Percentiles rank a stretch among this genome's conserved stretches.
Evolutionary conservation across 1,140 invertebrate genomes (phyloP).

Genomic region (Lethocerus indicus): DNA sequence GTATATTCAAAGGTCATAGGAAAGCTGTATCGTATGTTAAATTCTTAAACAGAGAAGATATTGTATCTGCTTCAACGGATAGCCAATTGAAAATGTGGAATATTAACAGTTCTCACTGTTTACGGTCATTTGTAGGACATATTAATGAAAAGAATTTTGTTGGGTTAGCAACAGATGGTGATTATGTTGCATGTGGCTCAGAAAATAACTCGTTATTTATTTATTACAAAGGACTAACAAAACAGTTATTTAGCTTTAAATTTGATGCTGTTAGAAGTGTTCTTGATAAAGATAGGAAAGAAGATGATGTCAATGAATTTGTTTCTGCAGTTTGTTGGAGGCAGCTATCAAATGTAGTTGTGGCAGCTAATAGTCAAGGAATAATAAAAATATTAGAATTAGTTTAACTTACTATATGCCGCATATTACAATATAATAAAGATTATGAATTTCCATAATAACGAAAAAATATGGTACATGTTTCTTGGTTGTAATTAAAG

Average conservation of each 20-base stretch:
- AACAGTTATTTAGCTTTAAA: slow-evolving; percentile 73
- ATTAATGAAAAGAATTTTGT: slow-evolving; percentile 96
- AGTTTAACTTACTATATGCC: slow-evolving; percentile 28
- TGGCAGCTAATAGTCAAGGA: slow-evolving; percentile 92
- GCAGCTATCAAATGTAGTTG: slow-evolving; percentile 66
- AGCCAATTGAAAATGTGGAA: slow-evolving; percentile 90
- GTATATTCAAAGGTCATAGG: slow-evolving; percentile 77
- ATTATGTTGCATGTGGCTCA: slow-evolving; percentile 88
- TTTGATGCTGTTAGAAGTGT: slow-evolving; percentile 73
- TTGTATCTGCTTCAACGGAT: slow-evolving; percentile 91
- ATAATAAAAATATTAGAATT: slow-evolving; percentile 76
- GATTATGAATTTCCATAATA: too few relatives aligned
- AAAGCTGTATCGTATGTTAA: slow-evolving; percentile 96
- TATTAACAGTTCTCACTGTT: slow-evolving; percentile 59
- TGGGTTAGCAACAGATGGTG: slow-evolving; percentile 85
- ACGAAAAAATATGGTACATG: too few relatives aligned
- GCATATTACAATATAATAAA: too few relatives aligned
- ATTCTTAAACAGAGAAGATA: slow-evolving; percentile 74
- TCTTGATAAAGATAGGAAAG: slow-evolving; percentile 59
- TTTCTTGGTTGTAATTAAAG: too few relatives aligned
- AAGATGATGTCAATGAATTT: slow-evolving; percentile 82
- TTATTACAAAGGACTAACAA: slow-evolving; percentile 81
- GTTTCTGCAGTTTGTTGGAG: slow-evolving; percentile 93
- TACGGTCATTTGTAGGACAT: slow-evolving; percentile 82
- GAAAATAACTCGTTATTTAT: slow-evolving; percentile 91